Percentiles rank a stretch among this genome's conserved stretches.
Conservation (phyloP, 2,113 vertebrate genomes). For the Nibea coibor region DNA sequence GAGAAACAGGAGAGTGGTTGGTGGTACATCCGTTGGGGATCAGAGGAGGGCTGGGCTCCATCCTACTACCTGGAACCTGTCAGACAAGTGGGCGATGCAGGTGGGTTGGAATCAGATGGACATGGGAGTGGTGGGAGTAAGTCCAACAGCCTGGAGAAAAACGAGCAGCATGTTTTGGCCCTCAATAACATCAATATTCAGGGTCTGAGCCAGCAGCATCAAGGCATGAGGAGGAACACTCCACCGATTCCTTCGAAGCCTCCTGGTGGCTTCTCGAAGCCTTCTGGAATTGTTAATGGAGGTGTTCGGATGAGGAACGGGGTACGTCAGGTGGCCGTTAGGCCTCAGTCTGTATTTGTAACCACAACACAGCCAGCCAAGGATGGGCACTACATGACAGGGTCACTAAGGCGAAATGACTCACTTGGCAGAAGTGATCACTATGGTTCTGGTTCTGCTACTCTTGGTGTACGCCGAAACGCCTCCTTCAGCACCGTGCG, state of each 20-base stretch:
- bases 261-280: slow-evolving; percentile 92
- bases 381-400: slow-evolving; percentile 90
- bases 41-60: slow-evolving; percentile 95
- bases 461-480: slow-evolving; percentile 88
- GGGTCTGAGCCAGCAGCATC: slow-evolving; percentile 72
- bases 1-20: slow-evolving; percentile 96
- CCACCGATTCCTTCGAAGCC: slow-evolving; percentile 98
- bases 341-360: slow-evolving; percentile 96
- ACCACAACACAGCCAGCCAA: slow-evolving; percentile 89
- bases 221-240: slow-evolving; percentile 85
- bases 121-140: slow-evolving; percentile 84
- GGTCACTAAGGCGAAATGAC: slow-evolving; percentile 94
- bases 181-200: slow-evolving; percentile 94
- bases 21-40: slow-evolving; percentile 94
- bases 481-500: slow-evolving; percentile 92
- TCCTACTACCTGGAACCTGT: slow-evolving; percentile 92
- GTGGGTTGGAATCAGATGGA: slow-evolving; percentile 79
- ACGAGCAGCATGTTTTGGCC: slow-evolving; percentile 92
- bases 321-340: slow-evolving; percentile 91
- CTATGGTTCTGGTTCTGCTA: slow-evolving; percentile 82
- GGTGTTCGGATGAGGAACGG: slow-evolving; percentile 94
- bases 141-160: slow-evolving; percentile 96
- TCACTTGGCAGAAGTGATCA: slow-evolving; percentile 91
- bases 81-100: slow-evolving; percentile 80
- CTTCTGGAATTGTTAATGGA: slow-evolving; percentile 81